A percentile compares a stretch with the other conserved stretches of the same genome.
These are phyloP conservation scores for Beroe ovata DNA, from an alignment of 37 sponge, comb jelly and placozoan genomes.

Conservation along the genomic window DNA sequence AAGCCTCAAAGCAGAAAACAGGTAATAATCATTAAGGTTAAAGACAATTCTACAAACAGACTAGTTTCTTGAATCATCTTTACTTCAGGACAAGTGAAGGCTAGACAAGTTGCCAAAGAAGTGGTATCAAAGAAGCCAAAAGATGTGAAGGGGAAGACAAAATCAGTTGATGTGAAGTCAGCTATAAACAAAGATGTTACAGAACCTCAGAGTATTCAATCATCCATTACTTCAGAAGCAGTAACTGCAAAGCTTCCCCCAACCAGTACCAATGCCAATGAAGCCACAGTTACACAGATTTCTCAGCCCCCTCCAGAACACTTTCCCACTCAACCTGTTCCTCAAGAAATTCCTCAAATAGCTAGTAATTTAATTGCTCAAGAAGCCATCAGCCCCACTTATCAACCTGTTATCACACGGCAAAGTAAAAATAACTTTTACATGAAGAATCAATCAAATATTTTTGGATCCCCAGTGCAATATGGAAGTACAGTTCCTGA, in stretches of 20 bases:
- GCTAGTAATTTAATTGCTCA: background rate
- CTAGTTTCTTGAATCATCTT: background rate
- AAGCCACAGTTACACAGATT: background rate
- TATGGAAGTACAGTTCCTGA: background rate
- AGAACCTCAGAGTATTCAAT: background rate
- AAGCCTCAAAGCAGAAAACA: background rate
- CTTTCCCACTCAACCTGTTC: too few species aligned
- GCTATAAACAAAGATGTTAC: background rate
- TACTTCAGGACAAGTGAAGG: background rate
- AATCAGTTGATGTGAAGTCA: background rate
- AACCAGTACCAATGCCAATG: background rate
- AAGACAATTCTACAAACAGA: too few species aligned
- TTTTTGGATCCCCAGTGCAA: background rate
- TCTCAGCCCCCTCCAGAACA: background rate
- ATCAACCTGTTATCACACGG: background rate
- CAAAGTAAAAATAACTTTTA: constrained; percentile 36
- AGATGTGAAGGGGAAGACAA: background rate
- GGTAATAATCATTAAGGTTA: too few species aligned
- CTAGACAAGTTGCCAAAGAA: background rate
- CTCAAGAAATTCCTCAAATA: too few species aligned
- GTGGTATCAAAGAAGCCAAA: background rate
- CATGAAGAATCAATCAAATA: constrained; percentile 47
- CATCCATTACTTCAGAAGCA: background rate
- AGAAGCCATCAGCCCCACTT: background rate
- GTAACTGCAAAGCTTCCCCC: background rate